These are phyloP conservation scores for Perithous albicinctus DNA, from an alignment of 2,888 invertebrate species.

Conservation along the genomic window DNA sequence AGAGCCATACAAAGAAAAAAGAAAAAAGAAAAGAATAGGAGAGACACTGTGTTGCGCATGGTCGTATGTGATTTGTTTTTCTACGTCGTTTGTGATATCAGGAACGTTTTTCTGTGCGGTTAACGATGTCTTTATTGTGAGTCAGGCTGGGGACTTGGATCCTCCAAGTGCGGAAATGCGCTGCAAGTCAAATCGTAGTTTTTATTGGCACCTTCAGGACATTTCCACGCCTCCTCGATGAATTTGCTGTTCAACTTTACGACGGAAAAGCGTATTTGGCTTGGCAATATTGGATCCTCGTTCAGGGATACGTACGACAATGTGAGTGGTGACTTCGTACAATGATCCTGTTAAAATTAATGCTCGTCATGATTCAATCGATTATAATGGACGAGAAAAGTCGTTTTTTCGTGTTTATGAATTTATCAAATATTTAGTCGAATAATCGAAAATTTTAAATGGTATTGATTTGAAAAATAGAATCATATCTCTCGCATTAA, in stretches of 20 bases:
- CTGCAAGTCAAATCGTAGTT: conserved; percentile 67
- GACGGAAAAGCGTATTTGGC: conserved; percentile 71
- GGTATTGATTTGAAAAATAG: too few species aligned
- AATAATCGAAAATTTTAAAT: conserved; percentile 2
- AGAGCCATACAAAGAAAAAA: conserved; percentile 34
- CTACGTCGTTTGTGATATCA: conserved; percentile 44
- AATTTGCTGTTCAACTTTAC: conserved; percentile 69
- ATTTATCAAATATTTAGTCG: background rate
- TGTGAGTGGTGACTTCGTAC: conserved; percentile 76
- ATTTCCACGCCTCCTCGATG: conserved; percentile 73
- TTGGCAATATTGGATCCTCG: conserved; percentile 73
- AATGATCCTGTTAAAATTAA: conserved; percentile 74
- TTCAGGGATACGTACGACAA: conserved; percentile 74
- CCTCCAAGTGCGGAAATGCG: conserved; percentile 73
- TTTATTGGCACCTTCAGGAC: conserved; percentile 71
- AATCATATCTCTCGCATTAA: too few species aligned
- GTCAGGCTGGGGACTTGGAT: background rate
- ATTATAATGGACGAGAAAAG: background rate
- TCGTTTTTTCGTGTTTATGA: conserved; percentile 1
- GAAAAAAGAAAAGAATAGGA: too few species aligned
- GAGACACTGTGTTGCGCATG: conserved; percentile 4
- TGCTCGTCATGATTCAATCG: conserved; percentile 22
- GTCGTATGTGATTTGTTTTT: conserved; percentile 31
- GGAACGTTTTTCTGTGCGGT: conserved; percentile 19
- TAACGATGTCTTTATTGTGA: conserved; percentile 17